These are phyloP conservation scores for Clivina fossor DNA, from an alignment of 2,888 invertebrate genomes.

Conservation along the genomic window DNA sequence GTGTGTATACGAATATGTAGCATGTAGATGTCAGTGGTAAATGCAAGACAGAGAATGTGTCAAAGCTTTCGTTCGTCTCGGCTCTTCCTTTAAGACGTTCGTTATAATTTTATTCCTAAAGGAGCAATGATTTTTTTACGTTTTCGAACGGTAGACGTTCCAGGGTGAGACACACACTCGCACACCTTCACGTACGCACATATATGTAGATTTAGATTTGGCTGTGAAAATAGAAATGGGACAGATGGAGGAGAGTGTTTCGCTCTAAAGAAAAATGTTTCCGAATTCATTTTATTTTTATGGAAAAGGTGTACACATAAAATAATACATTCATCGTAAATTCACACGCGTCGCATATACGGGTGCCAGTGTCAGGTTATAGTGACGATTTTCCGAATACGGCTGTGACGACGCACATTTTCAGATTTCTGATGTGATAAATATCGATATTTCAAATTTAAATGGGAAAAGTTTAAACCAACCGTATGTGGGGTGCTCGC, in stretches of 20 bases:
- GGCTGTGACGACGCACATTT: slow-evolving; percentile 10
- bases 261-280: slow-evolving; percentile 15
- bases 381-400: slow-evolving; percentile 19
- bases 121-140: slow-evolving; percentile 24
- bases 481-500: slow-evolving; percentile 2
- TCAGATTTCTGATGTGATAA: slow-evolving; percentile 17
- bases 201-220: slow-evolving; percentile 12
- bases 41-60: neutral
- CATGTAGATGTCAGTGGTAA: too few species aligned
- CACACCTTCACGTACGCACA: too few species aligned
- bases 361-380: too few species aligned
- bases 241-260: slow-evolving; percentile 12
- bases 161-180: too few species aligned
- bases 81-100: neutral
- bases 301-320: slow-evolving; percentile 26
- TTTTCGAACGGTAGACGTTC: slow-evolving; percentile 17
- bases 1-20: neutral
- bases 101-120: slow-evolving; percentile 20
- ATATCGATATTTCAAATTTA: slow-evolving; percentile 28
- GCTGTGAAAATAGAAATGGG: neutral
- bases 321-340: slow-evolving; percentile 22
- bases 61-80: slow-evolving; percentile 6
- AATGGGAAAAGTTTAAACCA: slow-evolving; percentile 25
- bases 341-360: slow-evolving; percentile 13
- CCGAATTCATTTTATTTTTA: slow-evolving; percentile 26